These are phyloP conservation scores for Palythoa grandis DNA, from an alignment of 92 coral and sea anemone genomes.

Conservation along the genomic window DNA sequence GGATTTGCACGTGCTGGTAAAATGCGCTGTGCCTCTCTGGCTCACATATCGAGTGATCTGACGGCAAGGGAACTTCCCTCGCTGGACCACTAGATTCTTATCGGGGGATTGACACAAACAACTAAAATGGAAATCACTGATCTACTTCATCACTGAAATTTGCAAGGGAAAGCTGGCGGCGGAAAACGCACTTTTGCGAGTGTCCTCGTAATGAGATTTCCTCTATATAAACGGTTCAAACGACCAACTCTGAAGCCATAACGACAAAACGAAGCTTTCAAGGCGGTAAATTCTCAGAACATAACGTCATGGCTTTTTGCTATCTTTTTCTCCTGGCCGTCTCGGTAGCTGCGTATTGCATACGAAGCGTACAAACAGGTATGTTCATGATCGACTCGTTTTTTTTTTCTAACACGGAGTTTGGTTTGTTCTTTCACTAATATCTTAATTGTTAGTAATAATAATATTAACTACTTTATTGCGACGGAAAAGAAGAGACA, in stretches of 20 bases:
- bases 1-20: slow-evolving; percentile 35
- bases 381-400: neutral
- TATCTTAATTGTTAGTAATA: slow-evolving; percentile 41
- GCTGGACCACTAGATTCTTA: slow-evolving; percentile 35
- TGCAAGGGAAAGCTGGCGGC: slow-evolving; percentile 7
- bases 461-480: slow-evolving; percentile 12
- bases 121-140: slow-evolving; percentile 13
- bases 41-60: neutral
- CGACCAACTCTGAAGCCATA: neutral
- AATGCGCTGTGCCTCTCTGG: slow-evolving; percentile 5
- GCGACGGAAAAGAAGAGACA: neutral
- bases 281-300: neutral
- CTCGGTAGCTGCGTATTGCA: neutral
- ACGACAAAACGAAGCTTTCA: neutral
- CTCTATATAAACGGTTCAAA: slow-evolving; percentile 1
- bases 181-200: slow-evolving; percentile 1
- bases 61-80: slow-evolving; percentile 39
- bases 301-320: slow-evolving; percentile 33
- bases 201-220: slow-evolving; percentile 1
- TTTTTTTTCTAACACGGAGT: neutral
- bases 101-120: slow-evolving; percentile 36
- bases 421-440: slow-evolving; percentile 10
- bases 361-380: slow-evolving; percentile 17
- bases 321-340: neutral
- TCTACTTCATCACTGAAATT: slow-evolving; percentile 15